Evolutionary conservation across 1,140 invertebrate genomes (phyloP).

Genomic region (Magallana gigas): DNA sequence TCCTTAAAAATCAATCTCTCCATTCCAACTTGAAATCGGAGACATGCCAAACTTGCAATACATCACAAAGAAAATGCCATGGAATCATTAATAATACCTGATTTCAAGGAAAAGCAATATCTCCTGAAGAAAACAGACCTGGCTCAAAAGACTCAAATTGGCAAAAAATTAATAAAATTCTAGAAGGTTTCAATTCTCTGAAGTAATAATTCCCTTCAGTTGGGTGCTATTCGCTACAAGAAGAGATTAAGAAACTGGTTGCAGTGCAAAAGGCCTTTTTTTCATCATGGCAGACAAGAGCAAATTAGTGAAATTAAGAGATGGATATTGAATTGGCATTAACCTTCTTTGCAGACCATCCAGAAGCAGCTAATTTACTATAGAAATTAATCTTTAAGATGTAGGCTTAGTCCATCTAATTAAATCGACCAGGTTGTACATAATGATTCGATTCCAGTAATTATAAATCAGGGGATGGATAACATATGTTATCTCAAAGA

Average conservation of each 20-base stretch:
- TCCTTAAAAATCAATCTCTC: background rate
- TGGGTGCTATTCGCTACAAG: background rate
- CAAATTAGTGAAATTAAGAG: background rate
- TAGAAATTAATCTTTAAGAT: background rate
- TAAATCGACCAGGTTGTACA: background rate
- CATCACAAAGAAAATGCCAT: background rate
- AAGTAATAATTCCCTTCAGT: background rate
- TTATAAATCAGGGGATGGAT: background rate
- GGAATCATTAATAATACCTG: background rate
- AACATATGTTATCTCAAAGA: too few relatives aligned
- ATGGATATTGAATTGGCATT: slow-evolving; percentile 10
- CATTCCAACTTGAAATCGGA: background rate
- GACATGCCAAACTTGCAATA: background rate
- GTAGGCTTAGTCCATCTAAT: slow-evolving; percentile 22
- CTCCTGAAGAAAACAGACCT: background rate
- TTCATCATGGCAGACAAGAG: slow-evolving; percentile 1
- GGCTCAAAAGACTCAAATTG: slow-evolving; percentile 19
- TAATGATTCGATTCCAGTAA: background rate
- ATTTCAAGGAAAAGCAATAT: background rate
- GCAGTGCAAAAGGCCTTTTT: background rate
- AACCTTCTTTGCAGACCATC: background rate
- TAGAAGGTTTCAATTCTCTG: background rate
- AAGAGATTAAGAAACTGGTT: background rate
- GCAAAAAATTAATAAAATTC: slow-evolving; percentile 29
- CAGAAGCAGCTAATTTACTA: background rate